Conservation (phyloP, 2,888 invertebrate genomes). For the Anaspis maculata region DNA sequence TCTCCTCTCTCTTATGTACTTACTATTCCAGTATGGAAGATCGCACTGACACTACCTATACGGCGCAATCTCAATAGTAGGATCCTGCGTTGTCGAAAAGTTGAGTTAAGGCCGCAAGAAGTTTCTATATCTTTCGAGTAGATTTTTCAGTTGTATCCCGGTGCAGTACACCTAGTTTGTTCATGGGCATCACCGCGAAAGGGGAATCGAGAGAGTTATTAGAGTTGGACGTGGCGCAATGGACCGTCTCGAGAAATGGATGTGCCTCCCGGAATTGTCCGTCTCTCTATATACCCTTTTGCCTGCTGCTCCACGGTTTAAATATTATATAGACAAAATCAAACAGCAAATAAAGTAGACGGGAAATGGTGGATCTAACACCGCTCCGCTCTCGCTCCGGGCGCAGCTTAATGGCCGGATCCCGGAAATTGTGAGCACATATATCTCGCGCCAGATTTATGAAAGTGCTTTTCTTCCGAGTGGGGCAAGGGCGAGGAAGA, state of each 20-base stretch:
- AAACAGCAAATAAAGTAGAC: conserved; percentile 39
- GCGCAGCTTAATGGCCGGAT: conserved; percentile 69
- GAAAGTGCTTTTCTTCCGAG: conserved; percentile 61
- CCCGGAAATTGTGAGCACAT: conserved; percentile 86
- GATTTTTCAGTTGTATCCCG: too few relatives aligned
- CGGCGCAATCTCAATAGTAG: too few relatives aligned
- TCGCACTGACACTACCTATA: too few relatives aligned
- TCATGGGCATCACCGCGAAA: too few relatives aligned
- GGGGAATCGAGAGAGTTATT: too few relatives aligned
- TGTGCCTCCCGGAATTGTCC: conserved; percentile 11
- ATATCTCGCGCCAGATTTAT: conserved; percentile 85
- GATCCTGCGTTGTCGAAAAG: too few relatives aligned
- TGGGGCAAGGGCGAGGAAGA: conserved; percentile 35
- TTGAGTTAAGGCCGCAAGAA: too few relatives aligned
- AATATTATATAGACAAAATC: conserved; percentile 37
- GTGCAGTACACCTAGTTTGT: too few relatives aligned
- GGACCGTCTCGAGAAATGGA: conserved; percentile 17
- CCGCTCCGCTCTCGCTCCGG: conserved; percentile 34
- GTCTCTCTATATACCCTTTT: conserved; percentile 10
- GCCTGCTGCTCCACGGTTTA: conserved; percentile 14
- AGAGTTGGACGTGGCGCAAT: conserved; percentile 13
- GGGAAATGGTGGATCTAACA: conserved; percentile 36
- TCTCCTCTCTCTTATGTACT: too few relatives aligned
- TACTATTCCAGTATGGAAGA: too few relatives aligned
- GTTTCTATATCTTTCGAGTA: too few relatives aligned